phyloP scores from a whole-genome alignment of 2,888 invertebrate genomes.

The Latrodectus elegans region DNA sequence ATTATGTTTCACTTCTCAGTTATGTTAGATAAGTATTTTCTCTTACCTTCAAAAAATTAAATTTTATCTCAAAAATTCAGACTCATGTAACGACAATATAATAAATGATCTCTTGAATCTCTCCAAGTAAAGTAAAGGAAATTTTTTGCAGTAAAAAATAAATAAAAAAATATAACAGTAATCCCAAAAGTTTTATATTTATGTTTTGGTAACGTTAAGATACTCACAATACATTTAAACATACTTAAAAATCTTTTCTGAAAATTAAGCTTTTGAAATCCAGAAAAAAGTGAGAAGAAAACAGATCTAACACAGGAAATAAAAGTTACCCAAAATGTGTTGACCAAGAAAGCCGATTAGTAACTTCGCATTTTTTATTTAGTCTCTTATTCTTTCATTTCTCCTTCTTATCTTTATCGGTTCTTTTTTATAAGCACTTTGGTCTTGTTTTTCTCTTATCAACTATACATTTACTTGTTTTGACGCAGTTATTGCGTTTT shows the following conservation, averaged over 20 bases:
- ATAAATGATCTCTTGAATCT: no score
- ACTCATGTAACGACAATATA: no score
- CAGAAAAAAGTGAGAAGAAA: conserved; percentile 12
- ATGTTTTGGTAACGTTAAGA: no score
- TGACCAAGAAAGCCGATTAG: conserved; percentile 57
- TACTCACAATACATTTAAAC: no score
- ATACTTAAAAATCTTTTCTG: conserved; percentile 16
- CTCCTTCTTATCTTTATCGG: neutral
- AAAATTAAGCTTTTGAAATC: conserved; percentile 35
- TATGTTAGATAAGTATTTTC: no score
- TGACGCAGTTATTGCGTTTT: conserved; percentile 33
- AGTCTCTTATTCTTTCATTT: conserved; percentile 2
- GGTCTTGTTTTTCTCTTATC: conserved; percentile 31
- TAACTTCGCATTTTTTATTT: conserved; percentile 1
- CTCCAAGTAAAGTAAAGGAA: no score
- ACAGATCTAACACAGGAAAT: conserved; percentile 36
- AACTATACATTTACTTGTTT: conserved; percentile 49
- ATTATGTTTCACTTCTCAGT: no score
- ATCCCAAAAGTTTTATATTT: no score
- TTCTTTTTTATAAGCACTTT: neutral
- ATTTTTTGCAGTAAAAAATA: no score
- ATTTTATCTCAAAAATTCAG: no score
- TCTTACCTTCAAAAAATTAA: no score
- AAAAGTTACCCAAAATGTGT: conserved; percentile 49
- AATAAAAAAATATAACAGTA: no score